Evolutionary conservation across 2,113 vertebrate genomes (phyloP).

Genomic region (Alligator mississippiensis): DNA sequence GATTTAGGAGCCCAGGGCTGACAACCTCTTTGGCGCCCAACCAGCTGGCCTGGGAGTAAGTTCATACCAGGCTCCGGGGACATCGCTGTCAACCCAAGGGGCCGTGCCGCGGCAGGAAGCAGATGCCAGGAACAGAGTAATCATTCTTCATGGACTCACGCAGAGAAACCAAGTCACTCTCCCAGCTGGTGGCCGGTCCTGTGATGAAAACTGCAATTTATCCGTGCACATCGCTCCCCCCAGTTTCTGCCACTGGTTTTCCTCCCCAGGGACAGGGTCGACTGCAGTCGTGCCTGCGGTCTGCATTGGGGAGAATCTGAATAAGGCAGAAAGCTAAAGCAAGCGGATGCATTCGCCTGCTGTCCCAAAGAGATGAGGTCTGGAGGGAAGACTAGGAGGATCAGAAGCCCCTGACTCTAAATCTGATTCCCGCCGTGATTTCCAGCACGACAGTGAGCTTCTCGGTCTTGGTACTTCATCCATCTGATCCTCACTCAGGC

Average conservation of each 20-base stretch:
- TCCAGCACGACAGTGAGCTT: background rate
- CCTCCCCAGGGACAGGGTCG: background rate
- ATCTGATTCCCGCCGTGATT: background rate
- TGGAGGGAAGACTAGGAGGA: background rate
- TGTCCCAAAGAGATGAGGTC: background rate
- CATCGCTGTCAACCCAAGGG: too few species aligned
- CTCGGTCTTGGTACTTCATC: background rate
- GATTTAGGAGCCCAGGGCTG: accelerated
- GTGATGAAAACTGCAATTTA: too few species aligned
- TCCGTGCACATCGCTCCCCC: background rate
- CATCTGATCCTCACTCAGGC: background rate
- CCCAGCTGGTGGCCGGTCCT: too few species aligned
- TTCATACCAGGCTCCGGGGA: too few species aligned
- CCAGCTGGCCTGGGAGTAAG: background rate
- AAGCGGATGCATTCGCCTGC: background rate
- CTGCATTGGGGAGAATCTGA: background rate
- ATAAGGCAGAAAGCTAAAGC: background rate
- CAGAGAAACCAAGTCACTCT: background rate
- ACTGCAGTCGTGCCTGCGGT: background rate
- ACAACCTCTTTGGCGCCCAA: background rate
- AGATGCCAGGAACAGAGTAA: too few species aligned
- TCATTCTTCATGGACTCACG: too few species aligned
- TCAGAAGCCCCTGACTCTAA: background rate
- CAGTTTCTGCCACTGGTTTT: background rate
- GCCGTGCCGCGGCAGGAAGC: too few species aligned